Evolutionary conservation across 2,888 invertebrate genomes (phyloP), one percentile per base, ranked within the genome.

Genomic region (Acronicta psi): DNA sequence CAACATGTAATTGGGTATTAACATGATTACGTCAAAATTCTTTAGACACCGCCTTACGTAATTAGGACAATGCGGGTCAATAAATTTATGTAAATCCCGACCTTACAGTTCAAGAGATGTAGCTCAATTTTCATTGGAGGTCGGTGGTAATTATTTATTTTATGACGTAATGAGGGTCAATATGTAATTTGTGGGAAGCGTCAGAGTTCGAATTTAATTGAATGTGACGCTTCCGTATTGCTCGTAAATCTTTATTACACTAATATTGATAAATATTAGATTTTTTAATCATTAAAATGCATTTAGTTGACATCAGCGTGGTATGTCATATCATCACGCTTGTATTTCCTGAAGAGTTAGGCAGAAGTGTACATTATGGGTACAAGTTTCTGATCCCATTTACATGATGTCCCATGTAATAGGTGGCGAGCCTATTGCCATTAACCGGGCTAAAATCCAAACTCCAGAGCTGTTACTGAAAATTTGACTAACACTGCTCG

Each of bases 141-240:
- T 16, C 10, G 8, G 25, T 18, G 17, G 59, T 62, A 34, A 60
- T 67, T 59, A 75, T 70, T 63, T 59, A 64, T 73, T 75, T 75
- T 75, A 73, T 62, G 52, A 42, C 17, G 43, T 68, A 71, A 73
- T 73, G 62, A 63, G 70, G 64, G 73, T 46, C 11, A 7, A 51
- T 56, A 42, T 31, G 42, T 55, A 63, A 64, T 63, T 69, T 62
- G 67, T 47, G 70, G 53, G 47, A 59, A 44, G 54, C 47, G 60
- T 59, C 50, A 67, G 58, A n/a, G n/a, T n/a, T n/a, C 75, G 59
- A 45, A 62, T 73, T 60, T 67, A 67, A 75, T 75, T 67, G 59
- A 61, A 57, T 41, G 62, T 73, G 67, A 58, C 49, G 49, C 57
- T 40, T 42, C 40, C 49, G 40, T 41, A 31, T 57, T 57, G 42